Base-by-base conservation (phyloP, 2,888 invertebrate species). In the Coleophora deauratella region DNA sequence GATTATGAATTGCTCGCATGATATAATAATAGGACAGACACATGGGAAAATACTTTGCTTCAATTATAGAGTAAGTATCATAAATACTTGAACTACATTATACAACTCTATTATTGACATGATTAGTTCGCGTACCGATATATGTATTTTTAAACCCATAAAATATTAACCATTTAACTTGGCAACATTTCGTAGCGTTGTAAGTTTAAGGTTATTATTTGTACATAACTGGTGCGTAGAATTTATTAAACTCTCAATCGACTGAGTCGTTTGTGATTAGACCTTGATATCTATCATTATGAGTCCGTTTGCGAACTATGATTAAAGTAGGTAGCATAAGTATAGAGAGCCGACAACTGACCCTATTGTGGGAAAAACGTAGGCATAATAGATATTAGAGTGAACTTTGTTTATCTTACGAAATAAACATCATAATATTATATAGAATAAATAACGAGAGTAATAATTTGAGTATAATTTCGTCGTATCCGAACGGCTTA, bases 51-150 rank as follows among this genome's bases (percentile, higher is more conserved):
- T 70, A 66, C 57, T 59, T 62, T 50, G 47, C 50, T 58, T 55
- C 69, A 62, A 76, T 78, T 71, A 75, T 59, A 54, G 21, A 21
- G 21, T 21, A 21, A 6, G 21, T 21, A 21, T 21, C 3, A 21
- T 21, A 21, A 21, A 56, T 55, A 61, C 31, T 11, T 6, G 21
- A 31, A 10, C 11, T 9, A 31, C 64, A 51, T 58, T 61, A 64
- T 64, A 71, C 65, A 65, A 73, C 72, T 76, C 62, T 68, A 72
- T 74, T 77, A 79, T 78, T 69, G 67, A 67, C 57, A 62, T 72
- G 66, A 79, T 77, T 71, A 75, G 66, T 67, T 71, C 44, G 58
- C 59, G 59, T 58, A 59, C 52, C 43, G 46, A 51, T 54, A 51
- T 54, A 50, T 52, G 40, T 58, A 54, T 62, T 60, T 57, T 55